These are phyloP conservation scores for Epizoanthus fatuus DNA, from an alignment of 92 coral and sea anemone species.

Conservation along the genomic window DNA sequence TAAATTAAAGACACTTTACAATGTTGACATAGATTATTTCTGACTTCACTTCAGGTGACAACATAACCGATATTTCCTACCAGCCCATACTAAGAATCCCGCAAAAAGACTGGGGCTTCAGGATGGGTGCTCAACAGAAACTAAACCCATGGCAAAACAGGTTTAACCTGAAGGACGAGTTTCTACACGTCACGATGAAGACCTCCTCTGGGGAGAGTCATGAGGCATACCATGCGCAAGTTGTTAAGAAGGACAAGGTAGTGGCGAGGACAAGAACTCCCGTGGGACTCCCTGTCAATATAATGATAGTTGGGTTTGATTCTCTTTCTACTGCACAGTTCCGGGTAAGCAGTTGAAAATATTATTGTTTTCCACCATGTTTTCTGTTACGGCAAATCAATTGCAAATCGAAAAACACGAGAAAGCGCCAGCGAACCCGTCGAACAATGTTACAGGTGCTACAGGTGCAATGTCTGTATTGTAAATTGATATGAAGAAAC, in stretches of 20 bases:
- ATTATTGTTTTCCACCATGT: too few relatives aligned
- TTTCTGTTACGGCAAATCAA: too few relatives aligned
- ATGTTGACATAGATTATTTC: too few relatives aligned
- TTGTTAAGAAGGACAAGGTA: slow-evolving; percentile 76
- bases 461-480: too few relatives aligned
- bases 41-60: slow-evolving; percentile 22
- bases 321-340: slow-evolving; percentile 62
- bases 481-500: too few relatives aligned
- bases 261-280: slow-evolving; percentile 17
- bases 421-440: too few relatives aligned
- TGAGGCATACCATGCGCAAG: slow-evolving; percentile 91
- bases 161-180: slow-evolving; percentile 76
- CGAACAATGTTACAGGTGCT: too few relatives aligned
- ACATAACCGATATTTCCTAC: slow-evolving; percentile 35
- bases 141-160: slow-evolving; percentile 15
- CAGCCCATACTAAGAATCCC: slow-evolving; percentile 62
- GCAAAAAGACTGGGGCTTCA: slow-evolving; percentile 80
- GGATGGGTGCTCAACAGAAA: slow-evolving; percentile 31
- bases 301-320: slow-evolving; percentile 92
- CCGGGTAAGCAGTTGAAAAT: slow-evolving; percentile 1
- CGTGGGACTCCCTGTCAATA: slow-evolving; percentile 83
- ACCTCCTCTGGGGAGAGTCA: slow-evolving; percentile 66
- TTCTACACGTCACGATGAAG: slow-evolving; percentile 77
- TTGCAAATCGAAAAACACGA: too few relatives aligned
- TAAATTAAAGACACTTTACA: too few relatives aligned